phyloP scores from a whole-genome alignment of 2,797 vertebrate genomes.

The Muscicapa striata region DNA sequence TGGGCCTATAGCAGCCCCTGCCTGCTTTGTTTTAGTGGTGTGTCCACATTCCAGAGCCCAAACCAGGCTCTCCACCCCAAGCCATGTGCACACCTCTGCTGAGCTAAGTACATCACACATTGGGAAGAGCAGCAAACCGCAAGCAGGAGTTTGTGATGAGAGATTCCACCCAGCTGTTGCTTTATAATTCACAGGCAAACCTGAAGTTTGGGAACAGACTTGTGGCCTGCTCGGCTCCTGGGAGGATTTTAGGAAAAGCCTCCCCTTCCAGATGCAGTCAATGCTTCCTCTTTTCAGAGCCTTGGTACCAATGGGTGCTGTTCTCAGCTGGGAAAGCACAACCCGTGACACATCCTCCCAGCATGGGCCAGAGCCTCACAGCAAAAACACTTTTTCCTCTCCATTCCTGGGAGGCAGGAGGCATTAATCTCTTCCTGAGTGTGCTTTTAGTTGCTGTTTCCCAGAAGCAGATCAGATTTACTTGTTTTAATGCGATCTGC shows the following conservation, averaged over 20 bases:
- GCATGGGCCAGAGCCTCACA: background rate
- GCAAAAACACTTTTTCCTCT: background rate
- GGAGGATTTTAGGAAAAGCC: background rate
- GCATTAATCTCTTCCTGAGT: constrained; percentile 5
- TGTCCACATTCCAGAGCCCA: background rate
- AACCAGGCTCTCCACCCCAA: background rate
- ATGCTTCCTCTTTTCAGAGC: background rate
- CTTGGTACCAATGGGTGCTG: background rate
- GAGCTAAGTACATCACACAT: fast-evolving
- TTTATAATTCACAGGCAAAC: background rate
- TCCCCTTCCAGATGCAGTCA: background rate
- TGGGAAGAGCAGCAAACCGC: background rate
- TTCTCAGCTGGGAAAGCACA: background rate
- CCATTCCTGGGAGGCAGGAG: background rate
- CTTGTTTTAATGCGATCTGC: background rate
- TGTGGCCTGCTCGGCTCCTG: background rate
- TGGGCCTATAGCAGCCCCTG: background rate
- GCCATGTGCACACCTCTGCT: background rate
- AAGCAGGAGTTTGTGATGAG: background rate
- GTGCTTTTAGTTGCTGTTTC: constrained; percentile 35
- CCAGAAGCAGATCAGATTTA: constrained; percentile 33
- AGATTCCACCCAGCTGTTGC: background rate
- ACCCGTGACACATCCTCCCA: background rate
- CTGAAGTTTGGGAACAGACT: background rate
- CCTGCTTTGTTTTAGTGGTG: background rate